Conservation (phyloP, 2,888 invertebrate species). For the Ethmia dodecea region DNA sequence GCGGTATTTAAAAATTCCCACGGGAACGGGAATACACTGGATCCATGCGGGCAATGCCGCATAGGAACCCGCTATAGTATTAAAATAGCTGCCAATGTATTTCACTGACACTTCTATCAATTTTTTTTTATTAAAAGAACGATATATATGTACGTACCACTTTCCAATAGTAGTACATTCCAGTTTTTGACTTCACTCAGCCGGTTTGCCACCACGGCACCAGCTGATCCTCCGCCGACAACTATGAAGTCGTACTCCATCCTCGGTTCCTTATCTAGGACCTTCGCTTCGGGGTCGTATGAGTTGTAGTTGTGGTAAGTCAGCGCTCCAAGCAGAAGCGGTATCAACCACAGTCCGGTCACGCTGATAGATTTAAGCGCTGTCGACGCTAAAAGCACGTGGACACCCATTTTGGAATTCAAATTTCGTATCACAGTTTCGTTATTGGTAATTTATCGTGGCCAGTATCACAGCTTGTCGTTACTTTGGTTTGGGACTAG, state of each 20-base stretch:
- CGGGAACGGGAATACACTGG: too few relatives aligned
- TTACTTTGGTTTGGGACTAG: constrained; percentile 44
- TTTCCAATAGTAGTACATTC: constrained; percentile 88
- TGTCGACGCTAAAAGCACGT: constrained; percentile 85
- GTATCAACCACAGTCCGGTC: constrained; percentile 90
- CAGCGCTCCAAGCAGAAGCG: constrained; percentile 87
- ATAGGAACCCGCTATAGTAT: too few relatives aligned
- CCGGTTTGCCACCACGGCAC: constrained; percentile 91
- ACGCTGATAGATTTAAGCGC: constrained; percentile 87
- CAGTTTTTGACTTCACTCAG: constrained; percentile 86
- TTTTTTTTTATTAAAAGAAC: too few relatives aligned
- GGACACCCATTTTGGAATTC: constrained; percentile 80
- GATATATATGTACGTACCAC: constrained; percentile 56
- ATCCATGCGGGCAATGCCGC: too few relatives aligned
- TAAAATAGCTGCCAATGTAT: too few relatives aligned
- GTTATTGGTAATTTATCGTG: constrained; percentile 5
- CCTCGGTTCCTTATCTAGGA: constrained; percentile 82
- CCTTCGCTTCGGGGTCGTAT: constrained; percentile 87
- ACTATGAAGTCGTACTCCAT: constrained; percentile 91
- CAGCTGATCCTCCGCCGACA: constrained; percentile 92
- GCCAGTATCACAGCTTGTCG: constrained; percentile 19
- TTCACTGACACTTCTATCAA: too few relatives aligned
- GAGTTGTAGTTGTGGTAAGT: constrained; percentile 89
- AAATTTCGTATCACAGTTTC: constrained; percentile 25
- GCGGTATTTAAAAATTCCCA: too few relatives aligned